Conservation (phyloP, 2,797 vertebrate species). For the Tauraco hartlaubi region DNA sequence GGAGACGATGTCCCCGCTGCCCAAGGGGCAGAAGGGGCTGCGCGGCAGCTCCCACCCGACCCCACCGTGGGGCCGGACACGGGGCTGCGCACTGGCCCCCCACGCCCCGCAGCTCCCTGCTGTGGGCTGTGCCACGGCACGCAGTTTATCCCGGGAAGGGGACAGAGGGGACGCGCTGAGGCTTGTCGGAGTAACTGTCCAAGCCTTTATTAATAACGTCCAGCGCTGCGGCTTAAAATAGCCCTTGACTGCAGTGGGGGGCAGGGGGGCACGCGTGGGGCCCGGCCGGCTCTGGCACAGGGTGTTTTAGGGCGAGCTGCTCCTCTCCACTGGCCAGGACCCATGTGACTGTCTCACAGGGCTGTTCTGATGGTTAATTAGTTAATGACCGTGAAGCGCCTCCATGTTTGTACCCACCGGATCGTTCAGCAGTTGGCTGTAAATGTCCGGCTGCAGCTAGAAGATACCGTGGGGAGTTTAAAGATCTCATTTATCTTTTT, state of each 20-base stretch:
- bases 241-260: not conserved
- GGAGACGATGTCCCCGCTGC: not conserved
- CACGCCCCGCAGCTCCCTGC: not conserved
- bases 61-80: rapidly evolving
- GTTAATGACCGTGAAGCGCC: slow-evolving; percentile 33
- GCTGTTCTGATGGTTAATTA: slow-evolving; percentile 31
- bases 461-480: not conserved
- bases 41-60: not conserved
- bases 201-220: not conserved
- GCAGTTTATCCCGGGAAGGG: not conserved
- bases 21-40: not conserved
- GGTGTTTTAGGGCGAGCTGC: not conserved
- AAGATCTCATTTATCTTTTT: not conserved
- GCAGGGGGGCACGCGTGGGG: not conserved
- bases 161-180: not conserved
- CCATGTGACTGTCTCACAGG: not conserved
- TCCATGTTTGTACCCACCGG: not conserved
- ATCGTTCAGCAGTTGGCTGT: not conserved
- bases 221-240: not conserved
- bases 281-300: not conserved
- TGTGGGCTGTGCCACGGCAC: not conserved
- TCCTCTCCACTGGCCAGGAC: not conserved
- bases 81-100: not conserved
- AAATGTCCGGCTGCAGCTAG: not conserved
- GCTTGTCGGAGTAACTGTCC: not conserved